Evolutionary conservation across 2,113 vertebrate genomes (phyloP).

Genomic region (Strix uralensis): DNA sequence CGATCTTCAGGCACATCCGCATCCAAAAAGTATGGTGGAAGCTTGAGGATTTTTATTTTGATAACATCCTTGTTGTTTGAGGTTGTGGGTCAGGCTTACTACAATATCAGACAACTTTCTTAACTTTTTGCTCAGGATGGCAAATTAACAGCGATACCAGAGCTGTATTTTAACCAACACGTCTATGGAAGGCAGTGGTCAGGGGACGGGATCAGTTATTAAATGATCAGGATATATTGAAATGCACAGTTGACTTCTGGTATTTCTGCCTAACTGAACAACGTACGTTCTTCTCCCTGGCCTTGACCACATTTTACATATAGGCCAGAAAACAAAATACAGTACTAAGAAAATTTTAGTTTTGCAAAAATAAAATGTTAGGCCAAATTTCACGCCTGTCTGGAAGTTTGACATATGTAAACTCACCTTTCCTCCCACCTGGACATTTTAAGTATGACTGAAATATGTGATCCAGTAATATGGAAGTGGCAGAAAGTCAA

Average conservation of each 20-base stretch:
- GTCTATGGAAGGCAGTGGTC: fast-evolving
- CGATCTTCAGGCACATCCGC: fast-evolving
- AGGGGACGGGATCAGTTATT: not conserved
- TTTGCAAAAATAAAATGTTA: not conserved
- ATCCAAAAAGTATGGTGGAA: not conserved
- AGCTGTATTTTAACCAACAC: not conserved
- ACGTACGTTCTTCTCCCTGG: fast-evolving
- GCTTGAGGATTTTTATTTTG: not conserved
- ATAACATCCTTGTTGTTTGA: not conserved
- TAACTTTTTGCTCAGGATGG: not conserved
- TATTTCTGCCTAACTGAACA: not conserved
- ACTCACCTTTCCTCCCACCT: not conserved
- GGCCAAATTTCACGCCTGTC: fast-evolving
- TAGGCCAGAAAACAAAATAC: not conserved
- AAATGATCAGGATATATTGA: not conserved
- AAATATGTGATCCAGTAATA: not conserved
- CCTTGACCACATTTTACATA: not conserved
- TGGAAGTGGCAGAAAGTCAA: fast-evolving
- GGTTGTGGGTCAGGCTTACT: not conserved
- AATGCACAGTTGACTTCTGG: fast-evolving
- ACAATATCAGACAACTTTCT: not conserved
- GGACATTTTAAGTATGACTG: not conserved
- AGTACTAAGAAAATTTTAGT: not conserved
- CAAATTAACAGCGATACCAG: fast-evolving
- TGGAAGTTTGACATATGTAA: not conserved